phyloP scores from a whole-genome alignment of 2,113 vertebrate genomes.

The Arenaria interpres region DNA sequence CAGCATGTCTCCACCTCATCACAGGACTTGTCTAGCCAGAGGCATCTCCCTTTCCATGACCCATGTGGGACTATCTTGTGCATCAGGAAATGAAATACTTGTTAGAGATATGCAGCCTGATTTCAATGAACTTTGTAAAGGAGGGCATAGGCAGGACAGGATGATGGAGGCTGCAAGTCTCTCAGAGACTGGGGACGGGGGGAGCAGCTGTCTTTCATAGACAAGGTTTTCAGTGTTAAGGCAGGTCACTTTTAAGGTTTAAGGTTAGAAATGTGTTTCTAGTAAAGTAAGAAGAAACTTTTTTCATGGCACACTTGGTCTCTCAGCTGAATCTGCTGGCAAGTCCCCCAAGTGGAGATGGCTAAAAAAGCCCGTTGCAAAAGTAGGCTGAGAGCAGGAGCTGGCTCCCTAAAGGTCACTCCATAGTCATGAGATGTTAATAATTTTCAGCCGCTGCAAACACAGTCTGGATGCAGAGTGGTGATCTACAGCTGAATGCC shows the following conservation, averaged over 20 bases:
- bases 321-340: not conserved
- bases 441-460: not conserved
- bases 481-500: not conserved
- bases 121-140: not conserved
- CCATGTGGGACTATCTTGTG: not conserved
- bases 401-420: not conserved
- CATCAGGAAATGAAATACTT: constrained; percentile 42
- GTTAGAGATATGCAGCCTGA: not conserved
- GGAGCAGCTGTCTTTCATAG: not conserved
- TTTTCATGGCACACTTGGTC: not conserved
- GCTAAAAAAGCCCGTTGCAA: not conserved
- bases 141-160: not conserved
- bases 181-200: not conserved
- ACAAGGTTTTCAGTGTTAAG: not conserved
- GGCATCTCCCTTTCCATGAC: not conserved
- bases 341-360: not conserved
- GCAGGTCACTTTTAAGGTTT: not conserved
- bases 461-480: not conserved
- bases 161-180: not conserved
- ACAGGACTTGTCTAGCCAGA: not conserved
- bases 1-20: not conserved
- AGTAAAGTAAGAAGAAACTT: not conserved
- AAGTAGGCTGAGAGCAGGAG: not conserved
- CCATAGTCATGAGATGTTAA: not conserved
- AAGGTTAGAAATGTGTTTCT: not conserved